Base-by-base conservation (phyloP, 2,113 vertebrate genomes). In the Corythornis vintsioides region DNA sequence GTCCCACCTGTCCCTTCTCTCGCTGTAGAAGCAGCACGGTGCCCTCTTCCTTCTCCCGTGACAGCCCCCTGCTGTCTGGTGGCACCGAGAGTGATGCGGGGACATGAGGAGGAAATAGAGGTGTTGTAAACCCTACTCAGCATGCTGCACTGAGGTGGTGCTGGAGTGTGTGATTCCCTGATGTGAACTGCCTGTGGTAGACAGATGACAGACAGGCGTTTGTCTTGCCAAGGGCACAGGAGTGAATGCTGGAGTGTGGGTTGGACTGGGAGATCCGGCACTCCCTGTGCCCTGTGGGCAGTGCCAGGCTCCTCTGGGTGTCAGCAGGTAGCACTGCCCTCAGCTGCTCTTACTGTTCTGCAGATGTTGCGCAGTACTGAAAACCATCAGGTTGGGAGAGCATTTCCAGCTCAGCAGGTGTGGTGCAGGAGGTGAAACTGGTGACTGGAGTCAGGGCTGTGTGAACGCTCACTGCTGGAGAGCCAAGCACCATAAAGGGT, bases 1-100 rank as follows among this genome's bases (percentile, higher is more conserved):
- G 50, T 79, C 76, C 92, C 77, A 85, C 89, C 90, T 96, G 69
- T 94, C 83, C 61, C 70, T 91, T 26, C 40, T 93, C 13, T 93
- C 8, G 28, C 35, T 67, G 29, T 38, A 60, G 26, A 40, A 59
- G 29, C 61, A 77, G 55, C n/a, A 35, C 22, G 52, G 28, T 55
- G 53, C 24, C 0, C 0, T 64, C 13, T 94, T 40, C 16, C 25
- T 88, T 77, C 65, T 90, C 22, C 48, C 15, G 9, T 19, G 11
- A 21, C 35, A 45, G 10, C 17, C 21, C 47, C 33, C 35, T 72
- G 22, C 35, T 52, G 15, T 43, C 31, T 48, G 52, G 53, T 7
- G 40, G 24, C 35, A 60, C 16, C 5, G 14, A 53, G 19, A 42
- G 50, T 1, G 3, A 50, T 28, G 15, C n/a, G 57, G 11, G 7